Evolutionary conservation across 1,140 invertebrate species (phyloP), one percentile per base, ranked within the genome.

Genomic region (Microvelia longipes): DNA sequence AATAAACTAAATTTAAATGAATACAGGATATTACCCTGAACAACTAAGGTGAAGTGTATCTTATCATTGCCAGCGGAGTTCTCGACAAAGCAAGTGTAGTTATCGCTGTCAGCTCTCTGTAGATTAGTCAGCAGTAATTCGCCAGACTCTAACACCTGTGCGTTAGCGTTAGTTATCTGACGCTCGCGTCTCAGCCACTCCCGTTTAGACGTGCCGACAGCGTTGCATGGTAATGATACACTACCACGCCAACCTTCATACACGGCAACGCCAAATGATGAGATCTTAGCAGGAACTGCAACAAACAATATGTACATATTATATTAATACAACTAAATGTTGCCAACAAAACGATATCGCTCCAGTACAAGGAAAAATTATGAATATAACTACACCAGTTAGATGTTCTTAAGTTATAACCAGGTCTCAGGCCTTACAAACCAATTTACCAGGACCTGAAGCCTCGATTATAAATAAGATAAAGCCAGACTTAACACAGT

Each of bases 221-320:
- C 83, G 19, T 83, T 82, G 74, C 88, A 90, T 1, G 82, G 75
- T 2, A 90, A 77, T 0, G 84, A 83, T 0, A 85, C 84, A 0
- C 86, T 83, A 14, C 83, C 83, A 15, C 85, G 79, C 85, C 87
- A 88, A 0, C 87, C 85, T 66, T 83, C 79, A n/a, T 87, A 81
- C 1, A 88, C 76, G 2, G 82, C 79, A 0, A 84, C 84, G 0
- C 87, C 87, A 73, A 89, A 89, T 0, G 88, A 88, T 1, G 86
- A 86, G 35, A 90, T 88, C 71, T 83, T 81, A 0, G 88, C 87
- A 1, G 87, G 84, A 26, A 89, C 86, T 73, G 81, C 19, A 73
- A 72, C 27, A 28, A 29, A 26, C 25, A 35, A 28, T 68, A n/a
- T 71, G n/a, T n/a, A n/a, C n/a, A n/a, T n/a, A 15, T 68, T 13